Evolutionary conservation across 1,140 invertebrate genomes (phyloP).

Genomic region (Venturia canescens): DNA sequence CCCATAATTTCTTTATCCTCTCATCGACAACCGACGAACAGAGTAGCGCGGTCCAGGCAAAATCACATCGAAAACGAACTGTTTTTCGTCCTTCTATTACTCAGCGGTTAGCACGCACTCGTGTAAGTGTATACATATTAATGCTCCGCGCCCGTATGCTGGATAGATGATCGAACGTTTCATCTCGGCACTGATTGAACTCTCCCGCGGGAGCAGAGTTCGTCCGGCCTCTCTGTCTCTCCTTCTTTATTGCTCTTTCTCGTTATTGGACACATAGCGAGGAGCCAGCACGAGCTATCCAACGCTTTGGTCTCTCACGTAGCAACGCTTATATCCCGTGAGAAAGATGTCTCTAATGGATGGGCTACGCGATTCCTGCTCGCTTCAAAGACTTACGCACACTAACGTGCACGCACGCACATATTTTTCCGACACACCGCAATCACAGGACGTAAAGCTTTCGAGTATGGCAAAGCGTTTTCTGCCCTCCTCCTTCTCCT

Average conservation of each 20-base stretch:
- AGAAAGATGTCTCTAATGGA: conserved; percentile 46
- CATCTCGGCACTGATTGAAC: conserved; percentile 57
- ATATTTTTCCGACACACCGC: conserved; percentile 24
- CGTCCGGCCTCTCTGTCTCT: conserved; percentile 43
- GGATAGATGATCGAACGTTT: conserved; percentile 58
- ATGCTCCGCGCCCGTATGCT: background rate
- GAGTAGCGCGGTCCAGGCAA: background rate
- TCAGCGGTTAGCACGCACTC: background rate
- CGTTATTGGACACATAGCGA: conserved; percentile 30
- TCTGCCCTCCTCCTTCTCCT: background rate
- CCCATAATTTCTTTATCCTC: too few relatives aligned
- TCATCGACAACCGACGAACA: background rate
- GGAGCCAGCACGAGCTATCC: conserved; percentile 21
- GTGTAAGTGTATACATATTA: background rate
- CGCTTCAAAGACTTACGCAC: background rate
- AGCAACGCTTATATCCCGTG: conserved; percentile 35
- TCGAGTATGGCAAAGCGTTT: conserved; percentile 52
- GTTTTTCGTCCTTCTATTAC: background rate
- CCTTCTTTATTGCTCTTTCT: conserved; percentile 21
- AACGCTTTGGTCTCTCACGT: conserved; percentile 41
- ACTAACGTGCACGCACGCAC: conserved; percentile 11
- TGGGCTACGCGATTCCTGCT: conserved; percentile 8
- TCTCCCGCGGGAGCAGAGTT: conserved; percentile 44
- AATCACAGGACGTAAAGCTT: conserved; percentile 59
- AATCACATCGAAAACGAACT: background rate